Evolutionary conservation across 64 coral and sea anemone genomes (phyloP).

Genomic region (Pocillopora damicornis): DNA sequence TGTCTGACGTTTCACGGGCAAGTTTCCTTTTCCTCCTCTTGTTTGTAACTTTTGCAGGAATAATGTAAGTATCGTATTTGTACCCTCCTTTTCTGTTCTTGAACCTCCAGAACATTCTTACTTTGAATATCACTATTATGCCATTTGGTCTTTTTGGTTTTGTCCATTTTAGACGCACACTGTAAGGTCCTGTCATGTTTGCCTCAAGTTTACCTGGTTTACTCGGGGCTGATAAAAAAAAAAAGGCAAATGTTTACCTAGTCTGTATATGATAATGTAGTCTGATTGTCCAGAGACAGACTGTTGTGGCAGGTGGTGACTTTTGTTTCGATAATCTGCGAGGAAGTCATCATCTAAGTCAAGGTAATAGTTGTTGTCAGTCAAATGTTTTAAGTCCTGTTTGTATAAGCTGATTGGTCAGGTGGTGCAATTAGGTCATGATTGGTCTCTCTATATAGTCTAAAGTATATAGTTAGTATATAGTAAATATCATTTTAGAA

Average conservation of each 20-base stretch:
- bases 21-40: constrained; percentile 15
- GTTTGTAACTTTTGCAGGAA: constrained; percentile 50
- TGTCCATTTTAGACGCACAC: constrained; percentile 49
- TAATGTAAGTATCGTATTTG: constrained; percentile 1
- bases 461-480: too few relatives aligned
- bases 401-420: too few relatives aligned
- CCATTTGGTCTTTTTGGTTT: constrained; percentile 63
- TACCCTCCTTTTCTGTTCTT: constrained; percentile 39
- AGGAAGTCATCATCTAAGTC: too few relatives aligned
- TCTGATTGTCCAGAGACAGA: too few relatives aligned
- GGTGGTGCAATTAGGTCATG: too few relatives aligned
- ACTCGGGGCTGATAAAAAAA: constrained; percentile 64
- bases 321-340: too few relatives aligned
- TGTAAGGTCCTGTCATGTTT: constrained; percentile 49
- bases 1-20: neutral
- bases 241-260: neutral
- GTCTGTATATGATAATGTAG: too few relatives aligned
- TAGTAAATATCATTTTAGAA: too few relatives aligned
- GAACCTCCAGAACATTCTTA: constrained; percentile 59
- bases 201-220: constrained; percentile 41
- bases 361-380: neutral
- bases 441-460: too few relatives aligned
- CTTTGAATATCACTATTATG: constrained; percentile 52
- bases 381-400: neutral
- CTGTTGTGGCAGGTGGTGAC: too few relatives aligned